Conservation (phyloP, 2,113 vertebrate species). For the Pungitius pungitius region DNA sequence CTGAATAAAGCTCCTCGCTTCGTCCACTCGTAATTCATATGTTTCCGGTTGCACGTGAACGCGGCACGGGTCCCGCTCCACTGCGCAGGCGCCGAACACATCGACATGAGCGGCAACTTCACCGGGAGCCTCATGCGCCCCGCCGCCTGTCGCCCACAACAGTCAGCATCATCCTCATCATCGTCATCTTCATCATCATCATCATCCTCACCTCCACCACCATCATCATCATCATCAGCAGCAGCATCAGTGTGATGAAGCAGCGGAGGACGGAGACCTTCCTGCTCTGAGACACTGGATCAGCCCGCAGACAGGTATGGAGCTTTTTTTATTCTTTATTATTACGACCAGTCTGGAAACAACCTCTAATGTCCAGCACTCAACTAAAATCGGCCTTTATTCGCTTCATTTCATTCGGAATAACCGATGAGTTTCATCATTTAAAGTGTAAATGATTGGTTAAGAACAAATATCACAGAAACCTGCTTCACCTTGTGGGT, state of each 20-base stretch:
- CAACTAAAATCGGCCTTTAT: neutral
- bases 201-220: constrained; percentile 38
- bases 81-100: constrained; percentile 61
- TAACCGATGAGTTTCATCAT: neutral
- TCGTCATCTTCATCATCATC: constrained; percentile 41
- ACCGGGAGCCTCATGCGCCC: constrained; percentile 43
- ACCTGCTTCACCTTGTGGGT: constrained; percentile 10
- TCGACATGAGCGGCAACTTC: constrained; percentile 61
- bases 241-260: constrained; percentile 71
- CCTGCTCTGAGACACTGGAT: constrained; percentile 64
- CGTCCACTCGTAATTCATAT: accelerated
- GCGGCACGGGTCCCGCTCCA: constrained; percentile 25
- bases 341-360: neutral
- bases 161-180: constrained; percentile 45
- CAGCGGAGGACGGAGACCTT: constrained; percentile 58
- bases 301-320: constrained; percentile 66
- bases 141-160: constrained; percentile 66
- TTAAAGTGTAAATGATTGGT: neutral
- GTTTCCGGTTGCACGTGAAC: constrained; percentile 12
- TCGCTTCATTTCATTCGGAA: neutral
- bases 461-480: neutral
- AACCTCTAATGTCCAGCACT: neutral
- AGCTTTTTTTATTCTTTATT: constrained; percentile 16
- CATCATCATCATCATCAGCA: constrained; percentile 32
- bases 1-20: neutral